Base-by-base conservation (phyloP, 2,888 invertebrate genomes). In the Liopterus haemorrhoidalis region DNA sequence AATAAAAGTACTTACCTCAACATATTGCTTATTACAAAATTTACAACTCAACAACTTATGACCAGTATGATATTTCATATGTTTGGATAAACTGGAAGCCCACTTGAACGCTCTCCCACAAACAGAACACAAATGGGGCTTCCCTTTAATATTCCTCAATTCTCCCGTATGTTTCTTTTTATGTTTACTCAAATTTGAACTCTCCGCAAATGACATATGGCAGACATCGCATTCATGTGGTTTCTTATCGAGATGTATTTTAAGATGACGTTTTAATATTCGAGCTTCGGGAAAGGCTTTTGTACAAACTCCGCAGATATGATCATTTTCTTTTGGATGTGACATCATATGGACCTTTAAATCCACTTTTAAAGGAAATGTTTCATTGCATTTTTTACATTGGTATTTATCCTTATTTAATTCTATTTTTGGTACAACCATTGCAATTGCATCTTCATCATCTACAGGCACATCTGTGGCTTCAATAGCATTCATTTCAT, bases 1-100 rank as follows among this genome's bases (percentile, higher is more conserved):
- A 6, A 46, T 51, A 24, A 48, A 48, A n/a, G 24, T 33, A 31
- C 40, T 50, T 47, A 65, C 68, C 57, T 72, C 72, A 2, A 70
- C 71, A 52, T 71, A 72, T 49, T 69, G 70, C 47, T 70, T 71
- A 19, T 63, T 64, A 51, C 72, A 72, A 54, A 63, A 68, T 41
- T 68, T 63, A 44, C 72, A 72, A 19, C 66, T 61, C 16, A 71
- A 56, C 30, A 72, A 57, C 53, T 71, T 71, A 52, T 69, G 70
- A 3, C 71, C 70, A 2, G 72, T 72, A 52, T 72, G 72, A 53
- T 71, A 70, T 50, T 72, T 72, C 68, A 70, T 71, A 49, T 72
- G 72, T 54, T 72, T 72, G 1, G 70, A 70, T 22, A 72, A 59
- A 50, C 71, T 71, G 1, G 70, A 71, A 2, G 70, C 67, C 70